These are phyloP conservation scores for Emys orbicularis DNA, from an alignment of 2,797 vertebrate genomes.

Conservation along the genomic window DNA sequence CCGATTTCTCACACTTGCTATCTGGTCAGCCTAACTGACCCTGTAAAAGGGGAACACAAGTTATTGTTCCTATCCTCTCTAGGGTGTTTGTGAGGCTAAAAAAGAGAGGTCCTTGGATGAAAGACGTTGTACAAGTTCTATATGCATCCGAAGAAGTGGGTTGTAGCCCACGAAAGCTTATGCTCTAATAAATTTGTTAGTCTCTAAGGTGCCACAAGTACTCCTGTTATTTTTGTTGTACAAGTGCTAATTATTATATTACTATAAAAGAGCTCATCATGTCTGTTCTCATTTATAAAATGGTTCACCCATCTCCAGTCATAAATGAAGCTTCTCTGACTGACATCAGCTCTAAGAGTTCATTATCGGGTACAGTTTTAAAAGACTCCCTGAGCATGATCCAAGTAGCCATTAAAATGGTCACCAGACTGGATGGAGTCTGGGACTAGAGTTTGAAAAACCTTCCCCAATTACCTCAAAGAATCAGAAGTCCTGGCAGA, in stretches of 20 bases:
- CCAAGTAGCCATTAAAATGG: not conserved
- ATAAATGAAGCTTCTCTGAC: not conserved
- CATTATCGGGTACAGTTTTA: not conserved
- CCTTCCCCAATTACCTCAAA: not conserved
- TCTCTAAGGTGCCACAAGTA: too few species aligned
- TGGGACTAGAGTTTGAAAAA: not conserved
- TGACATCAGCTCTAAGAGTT: not conserved
- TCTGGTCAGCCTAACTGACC: not conserved
- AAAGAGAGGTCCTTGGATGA: not conserved
- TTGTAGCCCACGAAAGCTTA: too few species aligned
- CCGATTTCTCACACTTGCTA: too few species aligned
- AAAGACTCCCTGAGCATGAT: not conserved
- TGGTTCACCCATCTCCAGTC: not conserved
- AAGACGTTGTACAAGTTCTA: not conserved
- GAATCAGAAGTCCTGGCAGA: not conserved
- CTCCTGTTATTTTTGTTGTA: too few species aligned
- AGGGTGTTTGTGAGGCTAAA: not conserved
- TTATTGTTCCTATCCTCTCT: not conserved
- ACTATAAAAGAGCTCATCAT: fast-evolving
- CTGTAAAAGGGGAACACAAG: not conserved
- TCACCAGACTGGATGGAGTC: not conserved
- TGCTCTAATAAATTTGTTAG: too few species aligned
- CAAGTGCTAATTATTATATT: not conserved
- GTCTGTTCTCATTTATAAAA: not conserved
- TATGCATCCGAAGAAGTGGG: too few species aligned